Evolutionary conservation across 2,797 vertebrate genomes (phyloP).

Genomic region (Cirrhinus molitorella): DNA sequence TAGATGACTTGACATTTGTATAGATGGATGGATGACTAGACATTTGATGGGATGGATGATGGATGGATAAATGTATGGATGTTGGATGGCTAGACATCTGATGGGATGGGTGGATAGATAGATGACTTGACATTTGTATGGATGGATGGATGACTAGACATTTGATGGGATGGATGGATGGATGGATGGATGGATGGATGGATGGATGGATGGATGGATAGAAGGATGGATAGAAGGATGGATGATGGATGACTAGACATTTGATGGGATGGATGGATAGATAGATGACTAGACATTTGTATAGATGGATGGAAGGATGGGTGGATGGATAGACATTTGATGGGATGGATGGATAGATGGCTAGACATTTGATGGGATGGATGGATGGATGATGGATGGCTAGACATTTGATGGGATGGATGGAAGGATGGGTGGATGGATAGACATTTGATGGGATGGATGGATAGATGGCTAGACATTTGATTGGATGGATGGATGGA

Average conservation of each 20-base stretch:
- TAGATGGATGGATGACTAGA: neutral
- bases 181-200: rapidly evolving
- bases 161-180: neutral
- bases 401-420: too few species aligned
- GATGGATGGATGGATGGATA: neutral
- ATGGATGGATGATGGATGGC: too few species aligned
- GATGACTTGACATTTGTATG: neutral
- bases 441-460: too few species aligned
- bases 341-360: neutral
- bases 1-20: neutral
- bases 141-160: neutral
- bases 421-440: too few species aligned
- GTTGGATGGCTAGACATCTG: neutral
- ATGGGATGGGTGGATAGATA: neutral
- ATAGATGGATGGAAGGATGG: neutral
- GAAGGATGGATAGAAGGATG: neutral
- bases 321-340: neutral
- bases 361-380: neutral
- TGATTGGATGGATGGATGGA: neutral
- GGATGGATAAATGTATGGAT: neutral
- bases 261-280: neutral
- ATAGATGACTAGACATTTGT: neutral
- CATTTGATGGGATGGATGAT: neutral
- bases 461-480: neutral
- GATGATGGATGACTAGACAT: neutral